A percentile compares a stretch with the other conserved stretches of the same genome.
These are phyloP conservation scores for Cyclina sinensis DNA, from an alignment of 1,140 invertebrate genomes.

Conservation along the genomic window DNA sequence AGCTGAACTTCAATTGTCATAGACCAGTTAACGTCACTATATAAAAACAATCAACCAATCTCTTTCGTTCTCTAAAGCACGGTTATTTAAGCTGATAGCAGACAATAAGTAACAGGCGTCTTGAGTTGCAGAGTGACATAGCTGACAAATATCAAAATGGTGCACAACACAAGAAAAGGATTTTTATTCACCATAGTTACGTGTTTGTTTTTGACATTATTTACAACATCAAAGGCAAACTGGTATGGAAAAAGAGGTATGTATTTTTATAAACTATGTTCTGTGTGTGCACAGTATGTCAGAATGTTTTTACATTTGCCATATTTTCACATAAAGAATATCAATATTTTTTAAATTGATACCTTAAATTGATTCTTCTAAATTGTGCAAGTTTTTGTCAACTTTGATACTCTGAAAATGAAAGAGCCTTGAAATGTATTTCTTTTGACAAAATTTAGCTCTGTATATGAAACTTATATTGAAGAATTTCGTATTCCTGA, in stretches of 20 bases:
- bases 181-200: slow-evolving; percentile 30
- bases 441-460: no score
- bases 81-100: neutral
- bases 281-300: no score
- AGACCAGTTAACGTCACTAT: slow-evolving; percentile 9
- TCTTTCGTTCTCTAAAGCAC: neutral
- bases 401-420: no score
- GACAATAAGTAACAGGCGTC: neutral
- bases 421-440: no score
- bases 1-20: neutral
- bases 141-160: neutral
- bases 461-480: no score
- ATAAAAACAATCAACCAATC: slow-evolving; percentile 30
- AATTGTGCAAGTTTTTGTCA: no score
- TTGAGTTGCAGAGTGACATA: neutral
- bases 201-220: slow-evolving; percentile 50
- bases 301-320: no score
- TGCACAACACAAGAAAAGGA: neutral
- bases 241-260: slow-evolving; percentile 83
- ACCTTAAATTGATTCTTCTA: no score
- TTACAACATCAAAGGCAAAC: slow-evolving; percentile 68
- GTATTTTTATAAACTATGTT: no score
- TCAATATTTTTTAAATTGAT: no score
- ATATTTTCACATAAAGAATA: no score
- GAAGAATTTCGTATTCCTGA: no score